Base-by-base conservation (phyloP, 2,797 vertebrate genomes). In the Mustela erminea region DNA sequence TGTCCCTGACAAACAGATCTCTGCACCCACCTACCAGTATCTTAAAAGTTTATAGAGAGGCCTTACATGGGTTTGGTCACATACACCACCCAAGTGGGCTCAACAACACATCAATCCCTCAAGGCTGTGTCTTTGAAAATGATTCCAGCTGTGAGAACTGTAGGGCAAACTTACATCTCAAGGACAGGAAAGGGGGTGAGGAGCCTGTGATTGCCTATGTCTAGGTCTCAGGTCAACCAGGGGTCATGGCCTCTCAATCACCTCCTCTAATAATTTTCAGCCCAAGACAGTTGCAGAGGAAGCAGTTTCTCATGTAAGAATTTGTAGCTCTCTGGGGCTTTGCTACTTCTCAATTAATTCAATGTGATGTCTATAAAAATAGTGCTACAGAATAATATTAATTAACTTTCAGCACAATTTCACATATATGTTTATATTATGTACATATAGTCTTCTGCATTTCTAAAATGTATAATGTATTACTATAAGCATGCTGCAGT, bases 271-370 rank as follows among this genome's bases (percentile, higher is more conserved):
- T 66, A 66, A 74, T 68, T 96, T 92, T 87, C 62, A 97, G 23
- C 29, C 5, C 27, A 83, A 64, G 27, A 54, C 7, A 74, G 15
- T 82, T 84, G 14, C 68, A 72, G 52, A 95, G 62, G 29, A 97
- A 87, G n/a, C 25, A 80, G 20, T 86, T 97, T 90, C 64, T 87
- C 56, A 92, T 27, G 23, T 83, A 88, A 96, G 49, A 56, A 88
- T 88, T 56, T 83, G 21, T 78, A 12, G 43, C 12, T 96, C 56
- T 90, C 72, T 85, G 23, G 52, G 21, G 4, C 20, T 91, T 94
- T 93, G 15, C 54, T 83, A 75, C 9, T 74, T 93, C 43, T 64
- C 43, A 75, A 74, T 77, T 87, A 85, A 94, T 64, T 96, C 54
- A 68, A 17, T 56, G 80, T 81, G n/a, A 15, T 91, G 23, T 68